phyloP scores from a whole-genome alignment of 2,888 invertebrate species.

The Linyphia triangularis region DNA sequence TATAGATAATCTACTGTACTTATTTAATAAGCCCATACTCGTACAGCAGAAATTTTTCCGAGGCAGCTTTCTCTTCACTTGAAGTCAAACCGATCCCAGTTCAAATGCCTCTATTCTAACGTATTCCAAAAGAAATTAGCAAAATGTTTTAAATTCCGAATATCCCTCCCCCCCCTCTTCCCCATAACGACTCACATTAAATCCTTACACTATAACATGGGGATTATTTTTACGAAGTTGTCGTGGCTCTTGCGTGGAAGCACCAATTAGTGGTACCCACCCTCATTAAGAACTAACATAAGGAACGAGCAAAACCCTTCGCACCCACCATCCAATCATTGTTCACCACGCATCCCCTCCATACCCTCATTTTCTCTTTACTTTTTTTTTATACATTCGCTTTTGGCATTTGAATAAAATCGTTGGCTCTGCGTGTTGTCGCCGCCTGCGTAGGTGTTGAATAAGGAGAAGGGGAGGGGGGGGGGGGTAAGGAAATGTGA shows the following conservation, averaged over 20 bases:
- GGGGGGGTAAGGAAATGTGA: background rate
- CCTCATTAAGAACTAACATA: background rate
- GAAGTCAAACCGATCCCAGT: too few relatives aligned
- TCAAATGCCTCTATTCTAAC: too few relatives aligned
- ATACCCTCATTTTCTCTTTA: background rate
- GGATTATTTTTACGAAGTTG: background rate
- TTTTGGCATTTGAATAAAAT: conserved; percentile 12
- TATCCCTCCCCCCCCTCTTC: background rate
- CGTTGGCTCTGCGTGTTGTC: background rate
- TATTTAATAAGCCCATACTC: too few relatives aligned
- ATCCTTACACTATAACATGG: too few relatives aligned
- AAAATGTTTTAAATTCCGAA: background rate
- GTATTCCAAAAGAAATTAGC: too few relatives aligned
- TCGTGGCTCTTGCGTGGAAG: background rate
- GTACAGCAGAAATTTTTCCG: too few relatives aligned
- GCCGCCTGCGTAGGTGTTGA: conserved; percentile 5
- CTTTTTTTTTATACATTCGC: background rate
- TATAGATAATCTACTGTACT: too few relatives aligned
- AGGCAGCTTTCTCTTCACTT: too few relatives aligned
- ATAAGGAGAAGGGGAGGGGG: too few relatives aligned
- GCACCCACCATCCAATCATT: background rate
- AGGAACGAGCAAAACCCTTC: background rate
- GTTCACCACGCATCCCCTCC: background rate
- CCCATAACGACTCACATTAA: background rate
- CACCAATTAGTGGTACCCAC: background rate